Evolutionary conservation across 2,888 invertebrate species (phyloP).

Genomic region (Vanessa cardui): DNA sequence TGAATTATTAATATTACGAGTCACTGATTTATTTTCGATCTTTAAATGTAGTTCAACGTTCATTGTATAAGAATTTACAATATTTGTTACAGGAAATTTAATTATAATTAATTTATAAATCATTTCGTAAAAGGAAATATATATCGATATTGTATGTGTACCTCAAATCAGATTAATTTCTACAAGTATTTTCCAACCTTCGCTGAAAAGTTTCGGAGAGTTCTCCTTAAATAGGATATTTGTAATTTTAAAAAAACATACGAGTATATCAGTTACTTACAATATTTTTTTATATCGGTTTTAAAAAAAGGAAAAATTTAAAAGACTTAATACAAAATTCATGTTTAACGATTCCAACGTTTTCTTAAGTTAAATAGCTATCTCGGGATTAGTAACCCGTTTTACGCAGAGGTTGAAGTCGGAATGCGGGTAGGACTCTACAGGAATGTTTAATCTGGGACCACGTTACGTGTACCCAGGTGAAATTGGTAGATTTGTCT

Average conservation of each 20-base stretch:
- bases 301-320: not conserved
- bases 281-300: too few species aligned
- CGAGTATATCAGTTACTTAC: too few species aligned
- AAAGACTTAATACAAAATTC: not conserved
- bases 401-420: constrained; percentile 28
- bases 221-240: too few species aligned
- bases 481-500: constrained; percentile 13
- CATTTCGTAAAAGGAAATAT: too few species aligned
- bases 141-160: too few species aligned
- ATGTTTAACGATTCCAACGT: not conserved
- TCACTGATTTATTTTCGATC: not conserved
- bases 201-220: too few species aligned
- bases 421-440: constrained; percentile 30
- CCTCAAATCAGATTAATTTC: too few species aligned
- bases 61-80: too few species aligned
- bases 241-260: too few species aligned
- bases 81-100: too few species aligned
- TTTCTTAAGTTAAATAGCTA: constrained; percentile 30
- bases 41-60: not conserved
- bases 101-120: too few species aligned
- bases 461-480: constrained; percentile 17
- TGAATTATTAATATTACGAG: constrained; percentile 1
- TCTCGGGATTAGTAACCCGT: constrained; percentile 24
- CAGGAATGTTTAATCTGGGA: constrained; percentile 41
- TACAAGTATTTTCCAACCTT: too few species aligned